Evolutionary conservation across 2,797 vertebrate species (phyloP), one percentile per base, ranked within the genome.

Genomic region (Poecile montanus): DNA sequence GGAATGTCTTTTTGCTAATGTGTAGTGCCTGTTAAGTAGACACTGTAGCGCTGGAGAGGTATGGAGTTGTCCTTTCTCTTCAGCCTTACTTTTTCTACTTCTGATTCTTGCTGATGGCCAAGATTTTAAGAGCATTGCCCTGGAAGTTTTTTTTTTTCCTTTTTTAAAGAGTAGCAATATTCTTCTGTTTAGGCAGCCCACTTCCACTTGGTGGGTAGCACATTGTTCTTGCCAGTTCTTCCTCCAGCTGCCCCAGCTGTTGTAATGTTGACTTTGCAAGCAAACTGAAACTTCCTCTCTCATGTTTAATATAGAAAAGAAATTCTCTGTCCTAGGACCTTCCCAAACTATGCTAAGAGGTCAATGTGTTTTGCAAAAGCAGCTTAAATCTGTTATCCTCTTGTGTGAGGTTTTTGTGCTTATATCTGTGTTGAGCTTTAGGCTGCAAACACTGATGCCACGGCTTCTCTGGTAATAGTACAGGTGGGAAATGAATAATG

Each of bases 341-440:
- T 78, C 23, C 48, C 47, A 44, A 36, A 56, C 22, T 34, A 4
- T 56, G 36, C 47, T 23, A 30, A 51, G 16, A 57, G 56, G 47
- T 80, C 23, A 16, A 1, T 17, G n/a, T 34, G 63, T 51, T 51
- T 29, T 56, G 32, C 58, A 66, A 38, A 77, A 67, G 62, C 7
- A 5, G 12, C 42, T 81, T 61, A 38, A 81, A 63, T 76, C 29
- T 0, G 0, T 76, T 83, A 10, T 20, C 45, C 15, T 86, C 36
- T 42, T n/a, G 18, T 21, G 34, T 2, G 2, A 45, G 45, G 11
- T 38, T 70, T 76, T 48, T 76, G 20, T 0, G 0, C 21, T 56
- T 40, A 10, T 0, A 2, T 81, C 29, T 11, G 1, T 27, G 34
- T 53, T 48, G 67, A 79, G 16, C 67, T 94, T 20, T 27, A 74